Evolutionary conservation across 2,888 invertebrate species (phyloP), one percentile per base, ranked within the genome.

Genomic region (Drosophila gaucha): DNA sequence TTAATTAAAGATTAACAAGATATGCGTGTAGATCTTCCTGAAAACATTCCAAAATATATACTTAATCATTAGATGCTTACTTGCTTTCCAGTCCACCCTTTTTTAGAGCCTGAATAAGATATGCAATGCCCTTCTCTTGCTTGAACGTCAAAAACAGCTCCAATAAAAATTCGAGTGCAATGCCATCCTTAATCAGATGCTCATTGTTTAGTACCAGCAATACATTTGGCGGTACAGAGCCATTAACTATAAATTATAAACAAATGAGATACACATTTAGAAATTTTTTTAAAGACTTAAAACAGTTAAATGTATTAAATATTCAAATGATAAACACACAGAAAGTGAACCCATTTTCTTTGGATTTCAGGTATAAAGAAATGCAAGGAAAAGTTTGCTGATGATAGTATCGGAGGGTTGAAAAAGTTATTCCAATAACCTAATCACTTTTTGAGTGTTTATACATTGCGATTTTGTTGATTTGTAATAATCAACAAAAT

Each of bases 121-220:
- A 96, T 74, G 95, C 93, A 85, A 96, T 94, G 80, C 98, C 98
- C 90, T 96, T 97, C 92, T 98, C 98, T 90, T 95, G 94, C 91
- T 98, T 96, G 94, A 98, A 97, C 80, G 96, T 96, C 82, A 95
- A 94, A 93, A 98, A 98, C 91, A 98, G 95, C 92, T 97, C 96
- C 87, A 98, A 95, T 89, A 98, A 95, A 92, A 99, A 99, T 88
- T 98, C 98, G 89, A 98, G 94, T 66, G 98, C 97, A 91, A 98
- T 94, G 91, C 97, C 97, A 94, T 97, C 97, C 92, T 97, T 97
- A 80, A 97, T 95, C 89, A 99, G 94, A 93, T 98, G 98, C 92
- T 98, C 98, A 92, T 97, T 97, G 91, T 96, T 95, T 90, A 97
- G 93, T 90, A 97, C 96, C 90, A 96, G 94, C 86, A 99, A 94